Evolutionary conservation across 35 echinoderm and acorn worm genomes (phyloP), one percentile per base, ranked within the genome.

Genomic region (Amphiura filiformis): DNA sequence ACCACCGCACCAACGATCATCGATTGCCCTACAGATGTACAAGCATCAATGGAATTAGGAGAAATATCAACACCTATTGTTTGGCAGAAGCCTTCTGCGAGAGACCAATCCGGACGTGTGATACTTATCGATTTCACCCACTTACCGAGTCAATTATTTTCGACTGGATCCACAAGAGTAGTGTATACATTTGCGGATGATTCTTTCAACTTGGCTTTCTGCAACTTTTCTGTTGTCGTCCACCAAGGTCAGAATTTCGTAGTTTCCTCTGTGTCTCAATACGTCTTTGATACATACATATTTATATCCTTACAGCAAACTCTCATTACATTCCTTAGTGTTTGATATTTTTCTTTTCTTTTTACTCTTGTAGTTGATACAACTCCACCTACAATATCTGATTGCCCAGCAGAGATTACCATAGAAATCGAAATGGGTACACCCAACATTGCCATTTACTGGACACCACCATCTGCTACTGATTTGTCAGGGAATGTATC

Each of bases 71-170:
- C 32, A 14, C 31, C 70, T 0, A 57, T 86, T 1, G 1, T 20
- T 36, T 86, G 84, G 84, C 1, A 30, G 0, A 37, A 37, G 40
- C 84, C 57, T 35, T 38, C 84, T 17, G 56, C 84, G 4, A 86
- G 15, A 34, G 84, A 86, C 32, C 20, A 33, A 4, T 31, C 26
- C 7, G 82, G 34, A 4, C 38, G 34, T 37, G 35, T 80, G 38
- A 80, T 80, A 26, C 18, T 80, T 3, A 70, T 70, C 26, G 17
- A 70, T 70, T 70, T 30, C 28, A 70, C 61, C 4, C 61, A 70
- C 28, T 13, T 30, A 70, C 61, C 61, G 2, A 23, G 61, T 26
- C 17, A 70, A 70, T 4, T 3, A 2, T 70, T 70, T 30, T n/a
- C 61, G 7, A 18, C 26, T n/a, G 61, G 61, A 26, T 2, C 28